Base-by-base conservation (phyloP, 2,888 invertebrate genomes). In the Morpho deidamia region DNA sequence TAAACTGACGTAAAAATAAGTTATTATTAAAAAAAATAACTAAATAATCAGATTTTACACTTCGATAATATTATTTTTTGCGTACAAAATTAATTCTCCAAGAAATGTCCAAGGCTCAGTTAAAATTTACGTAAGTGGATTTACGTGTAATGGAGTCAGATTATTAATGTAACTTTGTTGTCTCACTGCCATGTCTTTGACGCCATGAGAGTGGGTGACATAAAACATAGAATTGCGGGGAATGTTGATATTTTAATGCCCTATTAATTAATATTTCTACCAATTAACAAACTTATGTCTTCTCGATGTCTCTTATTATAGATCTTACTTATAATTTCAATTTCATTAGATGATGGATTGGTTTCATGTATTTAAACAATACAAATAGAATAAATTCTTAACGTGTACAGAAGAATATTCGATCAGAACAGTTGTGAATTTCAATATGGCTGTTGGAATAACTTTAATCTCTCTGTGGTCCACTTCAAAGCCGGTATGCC, bases 61-160 rank as follows among this genome's bases (percentile, higher is more conserved):
- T 23, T 23, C 2, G 23, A 23, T 23, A 23, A 23, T 23, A 5
- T 23, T 23, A 23, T 23, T 14, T 14, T n/a, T 14, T 14, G 14
- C 43, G 35, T 35, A 44, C 35, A 45, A 35, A 35, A 34, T 34
- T 11, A 35, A 45, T 34, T 34, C 11, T 7, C 3, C 12, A 14
- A 45, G 35, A 45, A 9, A 12, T n/a, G 12, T 45, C n/a, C 7
- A 37, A 35, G 9, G 23, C 32, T 33, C 23, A 11, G 11, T 47
- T 32, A 32, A 47, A 47, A 47, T 47, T 39, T 48, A 10, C 41
- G 9, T 48, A 41, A 48, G 48, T 11, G 40, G 48, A 33, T 48
- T 41, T 34, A 12, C 48, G 11, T 33, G 40, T 48, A 32, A 48
- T 33, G 9, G 48, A 40, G 40, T 41, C 38, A 11, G 32, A 39